Evolutionary conservation across 2,888 invertebrate species (phyloP).

Genomic region (Shargacucullia verbasci): DNA sequence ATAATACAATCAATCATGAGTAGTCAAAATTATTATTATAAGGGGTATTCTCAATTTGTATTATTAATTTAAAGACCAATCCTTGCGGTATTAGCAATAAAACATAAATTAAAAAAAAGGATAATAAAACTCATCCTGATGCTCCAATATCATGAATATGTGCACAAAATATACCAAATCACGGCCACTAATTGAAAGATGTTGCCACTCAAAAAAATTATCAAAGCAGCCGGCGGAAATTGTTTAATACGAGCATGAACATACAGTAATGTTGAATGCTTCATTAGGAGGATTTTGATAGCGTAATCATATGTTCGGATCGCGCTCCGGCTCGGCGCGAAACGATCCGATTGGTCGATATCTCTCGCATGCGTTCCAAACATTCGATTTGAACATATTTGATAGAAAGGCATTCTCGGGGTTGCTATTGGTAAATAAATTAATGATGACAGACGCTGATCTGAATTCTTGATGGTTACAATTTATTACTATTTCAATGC

Average conservation of each 20-base stretch:
- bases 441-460: slow-evolving; percentile 59
- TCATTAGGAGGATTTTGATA: slow-evolving; percentile 75
- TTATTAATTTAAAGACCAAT: slow-evolving; percentile 16
- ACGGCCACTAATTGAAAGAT: slow-evolving; percentile 77
- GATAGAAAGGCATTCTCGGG: slow-evolving; percentile 58
- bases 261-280: slow-evolving; percentile 64
- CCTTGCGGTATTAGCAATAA: slow-evolving; percentile 26
- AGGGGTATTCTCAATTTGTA: not conserved
- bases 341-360: slow-evolving; percentile 69
- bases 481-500: slow-evolving; percentile 47
- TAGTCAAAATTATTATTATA: slow-evolving; percentile 12
- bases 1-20: slow-evolving; percentile 36
- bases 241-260: slow-evolving; percentile 64
- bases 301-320: slow-evolving; percentile 67
- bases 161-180: slow-evolving; percentile 74
- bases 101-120: slow-evolving; percentile 29
- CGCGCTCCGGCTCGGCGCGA: slow-evolving; percentile 70
- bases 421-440: slow-evolving; percentile 58
- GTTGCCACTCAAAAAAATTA: slow-evolving; percentile 62
- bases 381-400: slow-evolving; percentile 61
- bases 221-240: slow-evolving; percentile 80
- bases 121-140: slow-evolving; percentile 59
- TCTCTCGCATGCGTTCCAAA: slow-evolving; percentile 68
- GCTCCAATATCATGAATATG: slow-evolving; percentile 63
- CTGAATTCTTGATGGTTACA: slow-evolving; percentile 43